A percentile compares a stretch with the other conserved stretches of the same genome.
phyloP scores from a whole-genome alignment of 1,140 invertebrate genomes.

The Penaeus japonicus region DNA sequence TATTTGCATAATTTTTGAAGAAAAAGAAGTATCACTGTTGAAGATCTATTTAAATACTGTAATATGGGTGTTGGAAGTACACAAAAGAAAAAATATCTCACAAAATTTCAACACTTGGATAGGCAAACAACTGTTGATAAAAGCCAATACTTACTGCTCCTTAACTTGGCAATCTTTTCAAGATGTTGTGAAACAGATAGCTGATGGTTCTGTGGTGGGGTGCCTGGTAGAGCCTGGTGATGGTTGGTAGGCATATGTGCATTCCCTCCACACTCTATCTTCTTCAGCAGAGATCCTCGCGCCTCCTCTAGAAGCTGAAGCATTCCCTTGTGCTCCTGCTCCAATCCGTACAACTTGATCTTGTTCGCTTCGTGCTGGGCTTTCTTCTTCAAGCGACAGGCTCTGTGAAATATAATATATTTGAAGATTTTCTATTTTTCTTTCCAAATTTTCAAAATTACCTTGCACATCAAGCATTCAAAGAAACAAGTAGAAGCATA shows the following conservation, averaged over 20 bases:
- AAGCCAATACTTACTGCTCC: constrained; percentile 62
- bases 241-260: not conserved
- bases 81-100: no score
- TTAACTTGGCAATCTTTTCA: constrained; percentile 70
- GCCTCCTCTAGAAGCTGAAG: constrained; percentile 73
- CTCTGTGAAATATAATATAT: constrained; percentile 67
- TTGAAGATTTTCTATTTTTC: no score
- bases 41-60: no score
- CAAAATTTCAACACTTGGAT: no score
- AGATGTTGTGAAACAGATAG: constrained; percentile 73
- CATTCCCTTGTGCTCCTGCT: constrained; percentile 85
- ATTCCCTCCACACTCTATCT: constrained; percentile 58
- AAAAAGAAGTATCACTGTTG: no score
- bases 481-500: no score
- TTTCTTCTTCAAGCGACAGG: constrained; percentile 93
- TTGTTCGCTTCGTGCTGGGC: constrained; percentile 95
- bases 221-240: constrained; percentile 61
- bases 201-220: constrained; percentile 66
- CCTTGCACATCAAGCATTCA: no score
- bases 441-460: not conserved
- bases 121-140: no score
- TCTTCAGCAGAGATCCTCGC: constrained; percentile 61
- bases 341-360: constrained; percentile 91
- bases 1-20: no score
- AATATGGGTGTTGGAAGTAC: not conserved